A percentile compares a stretch with the other conserved stretches of the same genome.
phyloP scores from a whole-genome alignment of 1,140 invertebrate genomes.

The Euwallacea similis region DNA sequence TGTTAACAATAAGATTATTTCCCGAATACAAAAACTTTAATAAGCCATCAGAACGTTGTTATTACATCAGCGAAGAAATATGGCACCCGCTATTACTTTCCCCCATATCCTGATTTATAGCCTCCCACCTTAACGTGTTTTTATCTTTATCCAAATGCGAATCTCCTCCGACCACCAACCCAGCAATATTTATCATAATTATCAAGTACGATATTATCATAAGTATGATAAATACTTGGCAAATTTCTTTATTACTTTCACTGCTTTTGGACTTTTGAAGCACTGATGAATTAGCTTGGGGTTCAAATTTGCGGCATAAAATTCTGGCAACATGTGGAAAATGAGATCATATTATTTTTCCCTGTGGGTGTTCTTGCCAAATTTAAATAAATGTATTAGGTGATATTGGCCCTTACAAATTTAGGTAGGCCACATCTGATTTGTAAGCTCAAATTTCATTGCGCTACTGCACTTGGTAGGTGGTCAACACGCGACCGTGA shows the following conservation, averaged over 20 bases:
- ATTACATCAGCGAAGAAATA: background rate
- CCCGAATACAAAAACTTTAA: too few species aligned
- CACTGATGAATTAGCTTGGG: background rate
- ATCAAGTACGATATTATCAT: constrained; percentile 25
- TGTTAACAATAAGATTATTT: too few species aligned
- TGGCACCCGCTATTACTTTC: background rate
- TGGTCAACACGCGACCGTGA: background rate
- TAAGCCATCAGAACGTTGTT: too few species aligned
- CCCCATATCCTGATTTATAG: constrained; percentile 20
- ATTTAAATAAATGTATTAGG: background rate
- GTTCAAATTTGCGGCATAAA: background rate
- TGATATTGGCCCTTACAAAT: background rate
- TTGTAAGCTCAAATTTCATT: too few species aligned
- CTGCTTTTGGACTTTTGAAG: background rate
- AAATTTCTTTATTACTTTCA: constrained; percentile 25
- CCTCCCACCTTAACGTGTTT: constrained; percentile 15
- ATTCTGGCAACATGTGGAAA: background rate
- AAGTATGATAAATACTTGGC: constrained; percentile 23
- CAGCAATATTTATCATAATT: constrained; percentile 29
- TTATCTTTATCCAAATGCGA: constrained; percentile 23
- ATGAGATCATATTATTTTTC: background rate
- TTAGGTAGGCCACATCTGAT: background rate
- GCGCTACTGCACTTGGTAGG: too few species aligned
- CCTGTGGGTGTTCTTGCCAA: background rate
- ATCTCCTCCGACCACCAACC: constrained; percentile 20